phyloP scores from a whole-genome alignment of 2,888 invertebrate species.

The Glaucopsyche alexis region DNA sequence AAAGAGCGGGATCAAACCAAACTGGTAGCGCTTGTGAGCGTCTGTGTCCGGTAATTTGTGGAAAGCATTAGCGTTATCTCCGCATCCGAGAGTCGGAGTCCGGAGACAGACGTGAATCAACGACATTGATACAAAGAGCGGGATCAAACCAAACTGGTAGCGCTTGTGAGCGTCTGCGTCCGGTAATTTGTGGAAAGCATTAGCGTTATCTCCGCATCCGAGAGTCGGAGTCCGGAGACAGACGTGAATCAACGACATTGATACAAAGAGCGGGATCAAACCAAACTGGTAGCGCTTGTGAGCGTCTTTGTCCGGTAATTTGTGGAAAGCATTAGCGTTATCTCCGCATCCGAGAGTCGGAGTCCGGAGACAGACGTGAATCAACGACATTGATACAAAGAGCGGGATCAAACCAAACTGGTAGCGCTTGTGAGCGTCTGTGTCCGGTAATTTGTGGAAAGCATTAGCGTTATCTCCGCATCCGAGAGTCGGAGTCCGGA shows the following conservation, averaged over 20 bases:
- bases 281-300: not conserved
- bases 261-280: not conserved
- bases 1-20: not conserved
- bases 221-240: slow-evolving; percentile 41
- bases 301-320: slow-evolving; percentile 61
- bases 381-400: no score
- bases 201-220: slow-evolving; percentile 67
- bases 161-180: slow-evolving; percentile 49
- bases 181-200: slow-evolving; percentile 68
- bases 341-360: slow-evolving; percentile 58
- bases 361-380: no score
- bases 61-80: slow-evolving; percentile 68
- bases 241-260: no score
- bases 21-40: not conserved
- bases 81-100: slow-evolving; percentile 50
- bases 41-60: slow-evolving; percentile 67
- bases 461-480: slow-evolving; percentile 68
- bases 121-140: not conserved
- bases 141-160: not conserved
- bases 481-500: slow-evolving; percentile 46
- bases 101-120: no score
- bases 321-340: slow-evolving; percentile 68
- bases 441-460: slow-evolving; percentile 66
- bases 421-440: slow-evolving; percentile 43
- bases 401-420: not conserved